Conservation (phyloP, 2,888 invertebrate species). For the Drosophila aldrichi region DNA sequence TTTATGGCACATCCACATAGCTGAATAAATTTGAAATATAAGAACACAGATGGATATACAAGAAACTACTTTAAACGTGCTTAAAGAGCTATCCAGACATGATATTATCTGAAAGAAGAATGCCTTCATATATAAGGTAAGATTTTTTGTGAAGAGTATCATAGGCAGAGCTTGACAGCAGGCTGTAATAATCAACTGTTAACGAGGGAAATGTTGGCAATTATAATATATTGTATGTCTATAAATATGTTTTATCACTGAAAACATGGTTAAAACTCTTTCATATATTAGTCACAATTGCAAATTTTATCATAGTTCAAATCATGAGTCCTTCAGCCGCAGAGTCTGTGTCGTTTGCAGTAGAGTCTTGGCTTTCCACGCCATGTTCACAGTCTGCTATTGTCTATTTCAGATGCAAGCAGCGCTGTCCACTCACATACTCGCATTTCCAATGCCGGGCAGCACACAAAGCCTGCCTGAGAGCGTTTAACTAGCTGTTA, state of each 20-base stretch:
- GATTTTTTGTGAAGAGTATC: neutral
- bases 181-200: neutral
- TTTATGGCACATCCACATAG: conserved; percentile 11
- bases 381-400: neutral
- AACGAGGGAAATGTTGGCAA: too few species aligned
- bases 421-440: neutral
- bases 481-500: neutral
- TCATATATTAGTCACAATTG: too few species aligned
- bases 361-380: too few species aligned
- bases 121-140: neutral
- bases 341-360: too few species aligned
- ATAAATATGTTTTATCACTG: too few species aligned
- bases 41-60: too few species aligned
- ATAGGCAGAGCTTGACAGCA: neutral
- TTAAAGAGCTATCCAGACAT: neutral
- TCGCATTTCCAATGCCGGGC: neutral
- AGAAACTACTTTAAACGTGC: neutral
- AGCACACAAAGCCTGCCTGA: neutral
- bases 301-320: too few species aligned
- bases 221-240: too few species aligned
- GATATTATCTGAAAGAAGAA: neutral
- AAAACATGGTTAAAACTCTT: too few species aligned
- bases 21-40: conserved; percentile 1
- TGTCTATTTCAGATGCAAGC: neutral
- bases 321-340: too few species aligned